These are phyloP conservation scores for Drosophila melanica DNA, from an alignment of 1,140 invertebrate genomes.

Conservation along the genomic window DNA sequence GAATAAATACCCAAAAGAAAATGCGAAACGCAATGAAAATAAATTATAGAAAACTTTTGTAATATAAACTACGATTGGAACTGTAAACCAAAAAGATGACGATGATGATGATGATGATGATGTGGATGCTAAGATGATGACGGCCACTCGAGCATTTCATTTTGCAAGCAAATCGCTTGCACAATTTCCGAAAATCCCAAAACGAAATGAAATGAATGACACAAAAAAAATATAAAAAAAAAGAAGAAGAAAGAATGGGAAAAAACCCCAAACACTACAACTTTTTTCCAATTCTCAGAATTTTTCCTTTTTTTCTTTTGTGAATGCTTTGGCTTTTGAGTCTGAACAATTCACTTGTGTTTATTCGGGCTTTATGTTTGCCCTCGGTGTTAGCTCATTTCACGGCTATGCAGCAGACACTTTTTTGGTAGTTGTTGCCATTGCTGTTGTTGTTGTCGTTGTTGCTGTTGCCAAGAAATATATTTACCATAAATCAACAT, in stretches of 20 bases:
- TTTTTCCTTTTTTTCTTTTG: constrained; percentile 13
- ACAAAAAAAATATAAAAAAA: constrained; percentile 14
- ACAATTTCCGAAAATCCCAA: constrained; percentile 70
- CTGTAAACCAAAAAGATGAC: constrained; percentile 8
- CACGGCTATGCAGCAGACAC: constrained; percentile 42
- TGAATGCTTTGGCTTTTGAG: constrained; percentile 18
- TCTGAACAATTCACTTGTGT: constrained; percentile 56
- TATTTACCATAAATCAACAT: constrained; percentile 82
- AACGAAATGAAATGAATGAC: constrained; percentile 57
- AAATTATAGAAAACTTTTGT: constrained; percentile 81
- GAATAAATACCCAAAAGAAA: constrained; percentile 70
- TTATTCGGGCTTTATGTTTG: constrained; percentile 74
- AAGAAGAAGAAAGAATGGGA: constrained; percentile 1
- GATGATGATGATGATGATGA: constrained; percentile 25
- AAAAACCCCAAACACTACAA: constrained; percentile 33
- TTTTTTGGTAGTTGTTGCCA: constrained; percentile 37
- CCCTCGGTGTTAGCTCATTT: constrained; percentile 66
- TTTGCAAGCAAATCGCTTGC: constrained; percentile 63
- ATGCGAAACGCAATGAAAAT: constrained; percentile 76
- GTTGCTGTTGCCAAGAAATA: constrained; percentile 65
- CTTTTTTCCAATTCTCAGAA: constrained; percentile 43
- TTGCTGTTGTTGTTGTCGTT: constrained; percentile 53
- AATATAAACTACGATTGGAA: constrained; percentile 69
- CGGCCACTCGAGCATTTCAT: constrained; percentile 53
- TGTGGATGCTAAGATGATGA: constrained; percentile 33